Percentiles rank a stretch among this genome's conserved stretches.
Conservation (phyloP, 2,113 vertebrate genomes). For the Podocnemis expansa region DNA sequence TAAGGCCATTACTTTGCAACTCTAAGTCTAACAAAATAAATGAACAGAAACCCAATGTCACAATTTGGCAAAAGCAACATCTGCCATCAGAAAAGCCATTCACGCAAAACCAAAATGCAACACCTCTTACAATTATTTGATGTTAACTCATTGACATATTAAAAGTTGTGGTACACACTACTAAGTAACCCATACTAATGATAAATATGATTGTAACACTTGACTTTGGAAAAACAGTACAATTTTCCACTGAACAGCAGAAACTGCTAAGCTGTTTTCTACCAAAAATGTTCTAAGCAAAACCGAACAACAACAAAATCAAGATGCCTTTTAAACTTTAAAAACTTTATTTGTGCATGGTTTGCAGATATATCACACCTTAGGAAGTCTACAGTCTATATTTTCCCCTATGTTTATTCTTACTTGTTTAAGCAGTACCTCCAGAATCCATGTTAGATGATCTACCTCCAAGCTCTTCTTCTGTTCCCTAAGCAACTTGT, state of each 20-base stretch:
- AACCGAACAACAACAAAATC: not conserved
- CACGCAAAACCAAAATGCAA: not conserved
- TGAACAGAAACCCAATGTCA: not conserved
- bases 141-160: not conserved
- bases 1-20: not conserved
- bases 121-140: not conserved
- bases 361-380: slow-evolving; percentile 7
- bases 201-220: not conserved
- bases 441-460: slow-evolving; percentile 89
- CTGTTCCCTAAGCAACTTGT: slow-evolving; percentile 82
- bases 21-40: not conserved
- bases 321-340: not conserved
- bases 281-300: not conserved
- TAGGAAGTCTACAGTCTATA: slow-evolving; percentile 30
- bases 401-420: slow-evolving; percentile 30
- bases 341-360: not conserved
- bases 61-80: not conserved
- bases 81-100: not conserved
- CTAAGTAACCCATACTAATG: not conserved
- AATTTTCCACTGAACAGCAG: not conserved
- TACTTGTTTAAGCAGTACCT: slow-evolving; percentile 89
- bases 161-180: not conserved
- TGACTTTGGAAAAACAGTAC: not conserved
- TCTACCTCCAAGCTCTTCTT: slow-evolving; percentile 71
- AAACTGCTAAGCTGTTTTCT: not conserved